Conservation (phyloP, 2,113 vertebrate genomes). For the Chamaea fasciata region DNA sequence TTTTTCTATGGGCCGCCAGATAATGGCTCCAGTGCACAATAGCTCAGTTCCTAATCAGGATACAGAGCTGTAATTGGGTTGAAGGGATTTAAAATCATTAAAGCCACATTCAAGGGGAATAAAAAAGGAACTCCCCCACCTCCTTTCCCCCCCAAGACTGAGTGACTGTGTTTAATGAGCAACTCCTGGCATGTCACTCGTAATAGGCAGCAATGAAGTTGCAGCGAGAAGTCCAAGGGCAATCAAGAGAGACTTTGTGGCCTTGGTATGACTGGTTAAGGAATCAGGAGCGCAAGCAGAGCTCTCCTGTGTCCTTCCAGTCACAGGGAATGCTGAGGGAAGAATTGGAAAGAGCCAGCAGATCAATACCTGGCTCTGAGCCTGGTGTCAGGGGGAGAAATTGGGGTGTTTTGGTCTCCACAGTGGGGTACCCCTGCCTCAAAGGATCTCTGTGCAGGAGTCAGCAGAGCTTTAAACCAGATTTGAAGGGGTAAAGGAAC, state of each 20-base stretch:
- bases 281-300: neutral
- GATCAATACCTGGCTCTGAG: neutral
- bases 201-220: slow-evolving; percentile 19
- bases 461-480: neutral
- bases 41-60: slow-evolving; percentile 76
- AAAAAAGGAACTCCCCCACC: slow-evolving; percentile 64
- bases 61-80: slow-evolving; percentile 77
- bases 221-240: neutral
- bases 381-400: neutral
- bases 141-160: slow-evolving; percentile 44
- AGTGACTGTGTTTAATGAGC: slow-evolving; percentile 77
- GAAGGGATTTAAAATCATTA: slow-evolving; percentile 82
- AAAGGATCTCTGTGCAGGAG: neutral
- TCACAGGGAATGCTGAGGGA: neutral
- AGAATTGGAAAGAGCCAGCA: neutral
- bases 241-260: neutral
- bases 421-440: neutral
- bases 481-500: neutral
- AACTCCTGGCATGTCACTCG: slow-evolving; percentile 65
- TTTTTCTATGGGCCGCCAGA: slow-evolving; percentile 74
- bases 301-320: neutral
- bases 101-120: slow-evolving; percentile 72
- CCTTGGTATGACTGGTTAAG: neutral
- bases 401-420: neutral
- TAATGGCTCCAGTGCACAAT: slow-evolving; percentile 75